Conservation (phyloP, 2,797 vertebrate species). For the Setipinna tenuifilis region DNA sequence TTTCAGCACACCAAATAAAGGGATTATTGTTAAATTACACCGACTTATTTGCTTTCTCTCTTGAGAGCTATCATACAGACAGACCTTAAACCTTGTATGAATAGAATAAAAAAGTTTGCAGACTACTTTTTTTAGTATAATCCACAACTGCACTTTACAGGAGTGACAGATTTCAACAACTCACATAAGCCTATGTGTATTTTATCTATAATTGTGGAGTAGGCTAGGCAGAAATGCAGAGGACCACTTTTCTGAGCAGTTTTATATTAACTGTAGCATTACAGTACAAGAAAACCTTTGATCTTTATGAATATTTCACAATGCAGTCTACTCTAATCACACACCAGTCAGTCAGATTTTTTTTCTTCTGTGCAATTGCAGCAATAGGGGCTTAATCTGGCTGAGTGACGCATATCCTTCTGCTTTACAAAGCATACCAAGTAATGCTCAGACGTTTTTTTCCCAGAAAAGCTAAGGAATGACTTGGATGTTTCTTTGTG, state of each 20-base stretch:
- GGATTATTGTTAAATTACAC: not conserved
- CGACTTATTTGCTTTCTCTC: not conserved
- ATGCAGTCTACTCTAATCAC: not conserved
- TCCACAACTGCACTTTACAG: not conserved
- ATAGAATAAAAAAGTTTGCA: not conserved
- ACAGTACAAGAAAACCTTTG: not conserved
- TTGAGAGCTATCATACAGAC: not conserved
- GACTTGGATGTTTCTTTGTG: not conserved
- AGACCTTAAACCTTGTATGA: not conserved
- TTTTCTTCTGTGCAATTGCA: not conserved
- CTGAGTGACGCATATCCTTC: not conserved
- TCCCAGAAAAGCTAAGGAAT: not conserved
- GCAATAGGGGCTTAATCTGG: conserved; percentile 1
- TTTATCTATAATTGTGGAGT: not conserved
- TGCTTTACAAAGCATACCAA: not conserved
- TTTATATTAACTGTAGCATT: not conserved
- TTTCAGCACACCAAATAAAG: not conserved
- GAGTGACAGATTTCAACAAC: not conserved
- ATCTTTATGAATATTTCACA: not conserved
- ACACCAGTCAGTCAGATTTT: not conserved
- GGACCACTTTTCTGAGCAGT: not conserved
- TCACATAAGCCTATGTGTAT: not conserved
- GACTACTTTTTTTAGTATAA: not conserved
- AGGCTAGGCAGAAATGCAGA: not conserved
- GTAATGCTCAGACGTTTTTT: not conserved